These are phyloP conservation scores for Nicator chloris DNA, from an alignment of 2,113 vertebrate genomes.

Conservation along the genomic window DNA sequence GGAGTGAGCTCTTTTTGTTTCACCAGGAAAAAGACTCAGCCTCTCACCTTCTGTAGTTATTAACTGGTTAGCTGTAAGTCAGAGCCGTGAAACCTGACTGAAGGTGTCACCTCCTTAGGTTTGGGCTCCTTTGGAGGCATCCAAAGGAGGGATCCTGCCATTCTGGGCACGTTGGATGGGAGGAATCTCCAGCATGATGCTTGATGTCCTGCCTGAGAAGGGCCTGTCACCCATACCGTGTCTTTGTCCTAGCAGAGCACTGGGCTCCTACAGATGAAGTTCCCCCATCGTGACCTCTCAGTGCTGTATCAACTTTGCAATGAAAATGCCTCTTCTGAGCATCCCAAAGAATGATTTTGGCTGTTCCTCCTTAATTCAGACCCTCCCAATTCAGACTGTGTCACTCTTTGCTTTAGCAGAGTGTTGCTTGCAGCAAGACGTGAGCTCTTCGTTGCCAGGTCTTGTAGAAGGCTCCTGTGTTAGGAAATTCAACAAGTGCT, in stretches of 20 bases:
- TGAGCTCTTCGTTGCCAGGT: neutral
- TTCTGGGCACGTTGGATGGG: fast-evolving
- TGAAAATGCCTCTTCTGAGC: neutral
- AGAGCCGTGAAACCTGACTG: neutral
- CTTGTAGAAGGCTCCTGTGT: neutral
- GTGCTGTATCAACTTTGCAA: neutral
- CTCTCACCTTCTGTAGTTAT: neutral
- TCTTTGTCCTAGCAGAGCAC: neutral
- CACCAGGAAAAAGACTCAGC: neutral
- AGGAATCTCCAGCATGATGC: neutral
- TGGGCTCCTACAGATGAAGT: neutral
- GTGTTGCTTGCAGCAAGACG: neutral
- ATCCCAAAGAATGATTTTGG: neutral
- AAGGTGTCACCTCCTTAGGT: fast-evolving
- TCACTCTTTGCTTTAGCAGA: neutral
- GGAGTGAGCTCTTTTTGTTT: neutral
- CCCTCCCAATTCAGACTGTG: neutral
- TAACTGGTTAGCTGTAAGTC: neutral
- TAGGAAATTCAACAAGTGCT: neutral
- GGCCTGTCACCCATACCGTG: neutral
- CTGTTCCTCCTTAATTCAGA: neutral
- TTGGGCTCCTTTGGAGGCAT: neutral
- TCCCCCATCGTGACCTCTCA: neutral
- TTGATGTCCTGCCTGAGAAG: neutral
- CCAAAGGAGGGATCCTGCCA: fast-evolving